Evolutionary conservation across 2,797 vertebrate species (phyloP), one percentile per base, ranked within the genome.

Genomic region (Dendrocincla fuliginosa): DNA sequence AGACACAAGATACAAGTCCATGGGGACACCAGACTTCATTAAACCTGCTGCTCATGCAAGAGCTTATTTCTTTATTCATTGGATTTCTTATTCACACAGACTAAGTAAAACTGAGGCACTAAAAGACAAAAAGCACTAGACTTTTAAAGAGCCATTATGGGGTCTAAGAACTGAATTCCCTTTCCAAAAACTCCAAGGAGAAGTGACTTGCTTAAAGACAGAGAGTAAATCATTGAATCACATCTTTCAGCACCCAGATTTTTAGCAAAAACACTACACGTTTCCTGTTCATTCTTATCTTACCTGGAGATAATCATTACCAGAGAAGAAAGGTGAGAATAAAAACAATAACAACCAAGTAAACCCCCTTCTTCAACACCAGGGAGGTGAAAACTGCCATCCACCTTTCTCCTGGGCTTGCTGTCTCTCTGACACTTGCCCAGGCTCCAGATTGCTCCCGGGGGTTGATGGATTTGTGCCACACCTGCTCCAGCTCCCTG

Each of bases 401-500:
- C 92, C 93, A 80, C 27, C 81, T 80, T 89, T 70, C 88, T 89
- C 50, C 86, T 88, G 25, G 63, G 90, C 27, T 53, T 47, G 81
- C 81, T 57, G 74, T n/a, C 35, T 84, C 69, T 91, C 83, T 65
- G 33, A 3, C 46, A 10, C 61, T 84, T 25, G 5, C 12, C 47
- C 28, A 70, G 5, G 32, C 52, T 8, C 19, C 76, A 63, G 3
- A 23, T 25, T 32, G 44, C 87, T 79, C 76, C 76, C 53, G 65
- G 67, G 39, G 39, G 22, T 11, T 84, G 93, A 95, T 77, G 89
- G 80, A 60, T 49, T 39, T 18, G 35, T 84, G 91, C 85, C 93
- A 93, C 95, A 95, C 77, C 94, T 95, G 95, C 56, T 96, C 85
- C 93, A 87, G 77, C 74, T 87, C 77, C 91, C 85, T 87, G 46